These are phyloP conservation scores for Trissolcus basalis DNA, from an alignment of 1,140 invertebrate genomes.

Conservation along the genomic window DNA sequence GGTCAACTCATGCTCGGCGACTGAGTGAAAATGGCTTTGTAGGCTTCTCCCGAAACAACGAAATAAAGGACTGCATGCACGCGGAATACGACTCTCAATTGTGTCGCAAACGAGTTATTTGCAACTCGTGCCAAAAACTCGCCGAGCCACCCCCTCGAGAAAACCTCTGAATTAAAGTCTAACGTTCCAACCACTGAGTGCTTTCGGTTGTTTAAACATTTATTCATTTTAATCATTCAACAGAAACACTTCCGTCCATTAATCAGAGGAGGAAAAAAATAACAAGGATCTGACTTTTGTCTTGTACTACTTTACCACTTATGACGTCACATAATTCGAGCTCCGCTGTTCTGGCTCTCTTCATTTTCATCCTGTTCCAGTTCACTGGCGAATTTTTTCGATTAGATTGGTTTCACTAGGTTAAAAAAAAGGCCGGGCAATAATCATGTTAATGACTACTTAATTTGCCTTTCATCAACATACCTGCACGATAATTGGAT, in stretches of 20 bases:
- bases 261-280: not conserved
- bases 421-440: constrained; percentile 1
- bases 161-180: constrained; percentile 4
- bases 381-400: constrained; percentile 13
- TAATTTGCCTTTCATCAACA: constrained; percentile 24
- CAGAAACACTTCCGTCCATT: not conserved
- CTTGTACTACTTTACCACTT: constrained; percentile 7
- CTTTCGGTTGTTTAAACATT: not conserved
- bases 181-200: not conserved
- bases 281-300: constrained; percentile 1
- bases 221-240: not conserved
- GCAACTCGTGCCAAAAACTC: constrained; percentile 26
- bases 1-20: constrained; percentile 14
- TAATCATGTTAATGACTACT: constrained; percentile 30
- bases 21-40: constrained; percentile 38
- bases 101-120: constrained; percentile 32
- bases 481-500: constrained; percentile 15
- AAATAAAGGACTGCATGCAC: constrained; percentile 25
- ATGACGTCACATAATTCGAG: not conserved
- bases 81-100: constrained; percentile 23
- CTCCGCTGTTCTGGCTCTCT: not conserved
- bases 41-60: constrained; percentile 29
- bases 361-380: constrained; percentile 7
- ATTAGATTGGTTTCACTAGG: not conserved
- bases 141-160: not conserved